Evolutionary conservation across 2,888 invertebrate genomes (phyloP).

Genomic region (Neoaliturus tenellus): DNA sequence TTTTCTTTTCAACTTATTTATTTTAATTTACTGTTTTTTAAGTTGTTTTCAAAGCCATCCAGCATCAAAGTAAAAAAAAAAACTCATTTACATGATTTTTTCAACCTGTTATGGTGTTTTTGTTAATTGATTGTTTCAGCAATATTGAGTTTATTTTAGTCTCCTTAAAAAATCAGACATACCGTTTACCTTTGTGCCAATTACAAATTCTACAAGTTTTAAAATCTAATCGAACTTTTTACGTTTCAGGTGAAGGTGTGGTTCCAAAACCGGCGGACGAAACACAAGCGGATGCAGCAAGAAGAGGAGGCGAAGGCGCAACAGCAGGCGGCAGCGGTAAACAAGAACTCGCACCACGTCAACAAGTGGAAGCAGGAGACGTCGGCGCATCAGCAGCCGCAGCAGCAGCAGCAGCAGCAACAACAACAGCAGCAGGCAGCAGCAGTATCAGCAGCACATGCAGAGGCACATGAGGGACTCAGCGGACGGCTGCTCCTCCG

Average conservation of each 20-base stretch:
- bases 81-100: no score
- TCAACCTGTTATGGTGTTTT: no score
- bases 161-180: no score
- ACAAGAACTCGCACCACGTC: slow-evolving; percentile 75
- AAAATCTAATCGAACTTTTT: background rate
- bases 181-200: no score
- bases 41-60: no score
- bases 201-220: no score
- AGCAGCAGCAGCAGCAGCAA: slow-evolving; percentile 70
- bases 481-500: slow-evolving; percentile 60
- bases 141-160: no score
- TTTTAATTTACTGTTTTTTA: no score
- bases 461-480: slow-evolving; percentile 64
- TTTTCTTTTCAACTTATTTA: no score
- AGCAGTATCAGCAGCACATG: slow-evolving; percentile 57
- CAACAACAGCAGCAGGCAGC: slow-evolving; percentile 70
- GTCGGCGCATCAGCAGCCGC: slow-evolving; percentile 68
- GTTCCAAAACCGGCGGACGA: slow-evolving; percentile 98
- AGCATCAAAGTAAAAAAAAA: no score
- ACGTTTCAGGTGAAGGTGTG: slow-evolving; percentile 95
- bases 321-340: slow-evolving; percentile 69
- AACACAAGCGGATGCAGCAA: slow-evolving; percentile 96
- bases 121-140: no score
- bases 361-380: slow-evolving; percentile 84
- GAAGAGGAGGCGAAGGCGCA: slow-evolving; percentile 90